Evolutionary conservation across 1,140 invertebrate genomes (phyloP), one percentile per base, ranked within the genome.

Genomic region (Aleiodes sp.): DNA sequence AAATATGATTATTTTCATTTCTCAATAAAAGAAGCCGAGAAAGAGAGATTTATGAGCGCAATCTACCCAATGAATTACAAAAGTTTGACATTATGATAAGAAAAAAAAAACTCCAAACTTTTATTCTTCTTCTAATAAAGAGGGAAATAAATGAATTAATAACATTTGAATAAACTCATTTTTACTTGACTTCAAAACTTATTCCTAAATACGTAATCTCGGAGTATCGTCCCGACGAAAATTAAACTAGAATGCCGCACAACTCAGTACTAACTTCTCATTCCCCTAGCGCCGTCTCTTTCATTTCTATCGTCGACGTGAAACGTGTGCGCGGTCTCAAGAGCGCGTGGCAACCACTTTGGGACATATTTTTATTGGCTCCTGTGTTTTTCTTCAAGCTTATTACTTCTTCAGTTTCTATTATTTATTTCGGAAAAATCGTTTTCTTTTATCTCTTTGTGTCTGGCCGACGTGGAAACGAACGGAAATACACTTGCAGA

Each of bases 291-390:
- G 21, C 46, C 10, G n/a, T 24, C 7, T 6, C 57, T 24, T 12
- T 31, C 37, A 14, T 14, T 21, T 39, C 16, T 57, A 33, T 37
- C 19, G 10, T 4, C 31, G 14, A 39, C 57, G 39, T 28, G 35
- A 61, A 71, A 66, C 46, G 46, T 52, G 46, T 52, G 46, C 21
- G 4, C 43, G 57, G 37, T 16, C 43, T 26, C 33, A 9, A 41
- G 60, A 16, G 56, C 52, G 62, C 21, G 39, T 68, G 57, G 69
- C 57, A 77, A 75, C 72, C 73, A 73, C 75, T 78, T 71, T 71
- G 73, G 70, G 69, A 73, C 70, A 75, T 76, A 78, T 75, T 78
- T 76, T 76, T 74, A 75, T 79, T 75, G 65, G 65, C 65, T 65
- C 46, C 21, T 21, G 21, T 52, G 59, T 72, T 76, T 76, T 75